Base-by-base conservation (phyloP, 1,140 invertebrate genomes). In the Listronotus oregonensis region DNA sequence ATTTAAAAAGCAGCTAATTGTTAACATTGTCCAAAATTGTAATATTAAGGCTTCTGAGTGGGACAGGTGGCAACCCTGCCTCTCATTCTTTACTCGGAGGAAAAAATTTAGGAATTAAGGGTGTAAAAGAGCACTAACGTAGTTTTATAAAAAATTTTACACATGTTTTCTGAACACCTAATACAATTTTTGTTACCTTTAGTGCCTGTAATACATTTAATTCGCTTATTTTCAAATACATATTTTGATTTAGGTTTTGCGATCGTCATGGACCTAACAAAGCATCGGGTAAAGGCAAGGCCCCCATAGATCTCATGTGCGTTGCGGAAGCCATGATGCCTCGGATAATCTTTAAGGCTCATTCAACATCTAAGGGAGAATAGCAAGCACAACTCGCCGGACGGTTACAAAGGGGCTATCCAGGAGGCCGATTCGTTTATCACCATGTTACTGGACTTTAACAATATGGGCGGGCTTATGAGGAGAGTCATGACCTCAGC, bases 401-500 rank as follows among this genome's bases (percentile, higher is more conserved):
- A 84, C 62, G 80, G 78, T 55, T 85, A 85, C 72, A 83, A 83
- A 60, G 81, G 83, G 66, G 86, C 88, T 12, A 89, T 94, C 57
- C 86, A 89, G 72, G 89, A 93, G 70, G 90, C 92, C 37, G 94
- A 96, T 78, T 82, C 83, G 54, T 96, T 91, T 76, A 84, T 97
- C 46, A 89, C 88, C 51, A 94, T 97, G 88, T 80, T 97, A 15
- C 90, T 97, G 78, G 92, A 96, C 69, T 86, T 97, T 54, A 96
- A 94, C 81, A 92, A 93, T 72, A 94, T 97, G 90, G 95, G 96
- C 47, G 94, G 94, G 66, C 87, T 95, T 49, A 97, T 98, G 95
- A 85, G 95, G 69, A 84, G 86, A 68, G 91, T 96, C 21, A 96
- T 98, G 88, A 96, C 94, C 27, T 84, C 89, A 67, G 90, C 93